These are phyloP conservation scores for Riptortus pedestris DNA, from an alignment of 1,140 invertebrate genomes.

Conservation along the genomic window DNA sequence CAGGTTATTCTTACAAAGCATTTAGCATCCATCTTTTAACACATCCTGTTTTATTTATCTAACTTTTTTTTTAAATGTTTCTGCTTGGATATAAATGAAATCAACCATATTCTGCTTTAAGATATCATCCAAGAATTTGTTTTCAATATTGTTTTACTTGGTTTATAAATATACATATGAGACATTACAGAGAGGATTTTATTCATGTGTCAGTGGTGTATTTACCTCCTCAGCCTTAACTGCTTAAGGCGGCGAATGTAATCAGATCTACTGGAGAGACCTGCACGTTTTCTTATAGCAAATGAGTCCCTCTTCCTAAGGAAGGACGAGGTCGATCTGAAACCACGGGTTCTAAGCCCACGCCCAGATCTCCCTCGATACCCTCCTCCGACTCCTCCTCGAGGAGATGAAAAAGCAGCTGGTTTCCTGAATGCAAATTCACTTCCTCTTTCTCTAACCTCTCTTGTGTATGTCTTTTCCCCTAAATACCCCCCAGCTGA, in stretches of 20 bases:
- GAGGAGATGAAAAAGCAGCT: not conserved
- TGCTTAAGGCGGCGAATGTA: constrained; percentile 1
- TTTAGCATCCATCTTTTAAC: too few relatives aligned
- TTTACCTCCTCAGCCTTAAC: constrained; percentile 14
- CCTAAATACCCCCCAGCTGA: constrained; percentile 18
- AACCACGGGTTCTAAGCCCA: not conserved
- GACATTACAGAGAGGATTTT: too few relatives aligned
- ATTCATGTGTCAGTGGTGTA: too few relatives aligned
- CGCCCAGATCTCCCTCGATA: not conserved
- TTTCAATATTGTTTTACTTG: too few relatives aligned
- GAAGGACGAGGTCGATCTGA: constrained; percentile 7
- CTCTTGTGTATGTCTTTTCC: constrained; percentile 19
- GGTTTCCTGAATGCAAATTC: constrained; percentile 20
- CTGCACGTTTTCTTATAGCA: constrained; percentile 6
- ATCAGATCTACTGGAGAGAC: constrained; percentile 4
- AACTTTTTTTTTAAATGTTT: too few relatives aligned
- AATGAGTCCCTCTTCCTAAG: constrained; percentile 7
- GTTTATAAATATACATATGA: too few relatives aligned
- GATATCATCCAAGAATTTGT: too few relatives aligned
- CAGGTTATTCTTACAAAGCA: too few relatives aligned
- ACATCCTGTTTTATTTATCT: too few relatives aligned
- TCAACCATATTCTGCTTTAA: too few relatives aligned
- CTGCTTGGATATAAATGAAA: too few relatives aligned
- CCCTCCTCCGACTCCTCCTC: constrained; percentile 1
- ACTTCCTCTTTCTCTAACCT: constrained; percentile 19